phyloP scores from a whole-genome alignment of 2,888 invertebrate species.

The Clusia tigrina region DNA sequence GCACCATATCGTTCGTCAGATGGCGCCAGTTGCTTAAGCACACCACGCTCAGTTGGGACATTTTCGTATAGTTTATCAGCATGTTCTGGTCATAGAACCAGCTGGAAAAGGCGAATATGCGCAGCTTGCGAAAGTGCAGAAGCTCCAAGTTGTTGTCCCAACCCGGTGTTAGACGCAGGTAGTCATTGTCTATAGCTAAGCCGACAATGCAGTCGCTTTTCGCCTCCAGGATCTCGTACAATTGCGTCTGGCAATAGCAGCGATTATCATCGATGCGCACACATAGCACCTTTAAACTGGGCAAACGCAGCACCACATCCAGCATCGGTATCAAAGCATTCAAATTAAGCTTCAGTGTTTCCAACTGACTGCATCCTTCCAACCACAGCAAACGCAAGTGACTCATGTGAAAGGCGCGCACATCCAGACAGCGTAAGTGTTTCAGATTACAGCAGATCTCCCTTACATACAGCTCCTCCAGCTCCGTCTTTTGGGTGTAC shows the following conservation, averaged over 20 bases:
- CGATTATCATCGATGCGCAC: constrained; percentile 56
- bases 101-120: constrained; percentile 52
- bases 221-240: constrained; percentile 49
- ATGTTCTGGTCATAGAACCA: constrained; percentile 39
- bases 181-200: constrained; percentile 52
- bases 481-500: constrained; percentile 45
- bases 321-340: constrained; percentile 49
- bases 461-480: no score
- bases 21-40: constrained; percentile 48
- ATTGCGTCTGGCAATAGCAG: constrained; percentile 52
- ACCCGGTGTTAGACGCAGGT: constrained; percentile 45
- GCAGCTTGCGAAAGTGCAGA: constrained; percentile 43
- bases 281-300: constrained; percentile 45
- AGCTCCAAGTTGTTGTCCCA: constrained; percentile 47
- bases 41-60: constrained; percentile 44
- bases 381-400: constrained; percentile 46
- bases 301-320: constrained; percentile 45
- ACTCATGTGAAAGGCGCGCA: constrained; percentile 51
- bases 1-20: constrained; percentile 43
- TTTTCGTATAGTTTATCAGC: constrained; percentile 45
- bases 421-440: constrained; percentile 48
- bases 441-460: no score
- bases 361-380: constrained; percentile 42
- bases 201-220: constrained; percentile 45
- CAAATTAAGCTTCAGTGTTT: constrained; percentile 50